Percentiles rank a stretch among this genome's conserved stretches.
phyloP scores from a whole-genome alignment of 1,140 invertebrate genomes.

The Agrypnia vestita region DNA sequence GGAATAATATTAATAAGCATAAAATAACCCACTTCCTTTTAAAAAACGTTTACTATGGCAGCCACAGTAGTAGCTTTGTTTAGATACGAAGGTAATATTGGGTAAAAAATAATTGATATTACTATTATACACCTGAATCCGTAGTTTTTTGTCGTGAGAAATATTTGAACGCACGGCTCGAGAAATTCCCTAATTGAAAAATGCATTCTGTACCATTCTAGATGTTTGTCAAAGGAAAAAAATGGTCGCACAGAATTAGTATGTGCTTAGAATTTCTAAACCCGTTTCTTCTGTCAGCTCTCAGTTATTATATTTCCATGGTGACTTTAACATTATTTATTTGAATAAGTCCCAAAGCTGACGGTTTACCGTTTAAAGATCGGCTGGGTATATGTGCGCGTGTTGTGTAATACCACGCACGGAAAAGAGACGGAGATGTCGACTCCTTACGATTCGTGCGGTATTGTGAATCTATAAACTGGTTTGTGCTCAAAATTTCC shows the following conservation, averaged over 20 bases:
- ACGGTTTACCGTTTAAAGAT: conserved; percentile 18
- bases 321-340: conserved; percentile 48
- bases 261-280: conserved; percentile 50
- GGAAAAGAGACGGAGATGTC: conserved; percentile 13
- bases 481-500: conserved; percentile 30
- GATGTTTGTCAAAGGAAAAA: conserved; percentile 45
- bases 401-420: background rate
- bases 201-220: conserved; percentile 46
- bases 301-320: conserved; percentile 27
- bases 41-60: too few species aligned
- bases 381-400: background rate
- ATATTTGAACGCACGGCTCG: background rate
- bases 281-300: conserved; percentile 51
- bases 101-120: too few species aligned
- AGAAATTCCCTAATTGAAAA: conserved; percentile 51
- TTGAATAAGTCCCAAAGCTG: conserved; percentile 20
- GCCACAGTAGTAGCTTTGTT: too few species aligned
- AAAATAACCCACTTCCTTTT: too few species aligned
- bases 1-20: too few species aligned
- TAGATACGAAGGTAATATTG: too few species aligned
- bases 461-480: conserved; percentile 21
- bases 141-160: conserved; percentile 8
- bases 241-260: conserved; percentile 46
- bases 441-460: background rate
- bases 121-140: too few species aligned